phyloP scores from a whole-genome alignment of 2,888 invertebrate species.

The Patella caerulea region DNA sequence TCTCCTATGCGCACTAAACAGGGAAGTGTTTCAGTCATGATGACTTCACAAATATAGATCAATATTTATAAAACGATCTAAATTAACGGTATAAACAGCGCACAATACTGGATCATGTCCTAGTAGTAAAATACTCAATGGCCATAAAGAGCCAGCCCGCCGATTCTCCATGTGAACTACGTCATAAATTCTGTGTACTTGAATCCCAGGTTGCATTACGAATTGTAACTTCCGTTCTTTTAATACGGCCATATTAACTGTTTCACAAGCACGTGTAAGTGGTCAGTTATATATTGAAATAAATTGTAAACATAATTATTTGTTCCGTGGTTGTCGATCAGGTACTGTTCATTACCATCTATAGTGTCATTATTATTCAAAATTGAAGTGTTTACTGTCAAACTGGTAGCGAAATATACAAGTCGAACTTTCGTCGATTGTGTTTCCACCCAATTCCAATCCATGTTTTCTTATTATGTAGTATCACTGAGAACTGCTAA shows the following conservation, averaged over 20 bases:
- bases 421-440: too few relatives aligned
- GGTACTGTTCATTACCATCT: not conserved
- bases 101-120: too few relatives aligned
- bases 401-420: not conserved
- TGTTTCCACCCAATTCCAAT: too few relatives aligned
- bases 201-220: constrained; percentile 17
- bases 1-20: constrained; percentile 55
- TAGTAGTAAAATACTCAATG: too few relatives aligned
- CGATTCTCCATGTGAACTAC: constrained; percentile 30
- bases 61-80: not conserved
- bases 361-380: not conserved
- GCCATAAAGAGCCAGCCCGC: not conserved
- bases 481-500: too few relatives aligned
- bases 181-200: constrained; percentile 30
- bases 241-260: constrained; percentile 23
- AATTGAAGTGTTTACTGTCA: not conserved
- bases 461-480: too few relatives aligned
- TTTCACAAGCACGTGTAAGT: constrained; percentile 44
- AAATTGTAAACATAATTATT: constrained; percentile 11
- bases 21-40: constrained; percentile 36
- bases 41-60: constrained; percentile 15
- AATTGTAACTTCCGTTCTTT: constrained; percentile 24
- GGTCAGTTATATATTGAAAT: too few relatives aligned
- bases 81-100: not conserved
- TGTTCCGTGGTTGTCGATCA: not conserved